phyloP scores from a whole-genome alignment of 2,888 invertebrate species.

The Nemotelus pantherinus region DNA sequence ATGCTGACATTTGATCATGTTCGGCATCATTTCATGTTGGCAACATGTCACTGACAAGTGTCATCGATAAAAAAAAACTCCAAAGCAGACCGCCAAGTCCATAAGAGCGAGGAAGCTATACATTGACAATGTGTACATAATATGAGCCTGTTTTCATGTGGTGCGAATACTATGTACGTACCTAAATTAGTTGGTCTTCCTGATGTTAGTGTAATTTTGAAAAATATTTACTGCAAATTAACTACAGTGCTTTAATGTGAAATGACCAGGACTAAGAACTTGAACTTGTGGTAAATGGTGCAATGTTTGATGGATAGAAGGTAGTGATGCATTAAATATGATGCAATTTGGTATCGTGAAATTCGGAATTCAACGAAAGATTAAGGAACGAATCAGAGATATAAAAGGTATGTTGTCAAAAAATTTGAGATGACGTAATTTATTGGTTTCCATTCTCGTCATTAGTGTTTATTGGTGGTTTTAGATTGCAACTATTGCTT shows the following conservation, averaged over 20 bases:
- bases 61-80: constrained; percentile 34
- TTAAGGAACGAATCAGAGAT: constrained; percentile 21
- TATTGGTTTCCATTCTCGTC: too few relatives aligned
- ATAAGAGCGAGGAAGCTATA: background rate
- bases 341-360: constrained; percentile 46
- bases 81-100: constrained; percentile 33
- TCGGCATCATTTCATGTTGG: constrained; percentile 48
- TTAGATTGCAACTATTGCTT: too few relatives aligned
- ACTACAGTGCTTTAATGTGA: too few relatives aligned
- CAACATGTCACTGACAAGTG: constrained; percentile 46
- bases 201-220: too few relatives aligned
- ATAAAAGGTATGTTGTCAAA: constrained; percentile 14
- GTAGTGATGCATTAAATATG: constrained; percentile 16
- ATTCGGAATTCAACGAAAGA: constrained; percentile 34
- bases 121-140: constrained; percentile 21
- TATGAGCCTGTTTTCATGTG: background rate
- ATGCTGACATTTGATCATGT: constrained; percentile 48
- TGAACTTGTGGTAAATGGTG: too few relatives aligned
- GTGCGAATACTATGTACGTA: background rate
- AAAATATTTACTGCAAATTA: too few relatives aligned
- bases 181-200: background rate
- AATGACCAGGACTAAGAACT: too few relatives aligned
- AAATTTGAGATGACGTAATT: too few relatives aligned
- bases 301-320: too few relatives aligned
- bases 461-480: too few relatives aligned